phyloP scores from a whole-genome alignment of 2,888 invertebrate species.

The Augiades crinisus region DNA sequence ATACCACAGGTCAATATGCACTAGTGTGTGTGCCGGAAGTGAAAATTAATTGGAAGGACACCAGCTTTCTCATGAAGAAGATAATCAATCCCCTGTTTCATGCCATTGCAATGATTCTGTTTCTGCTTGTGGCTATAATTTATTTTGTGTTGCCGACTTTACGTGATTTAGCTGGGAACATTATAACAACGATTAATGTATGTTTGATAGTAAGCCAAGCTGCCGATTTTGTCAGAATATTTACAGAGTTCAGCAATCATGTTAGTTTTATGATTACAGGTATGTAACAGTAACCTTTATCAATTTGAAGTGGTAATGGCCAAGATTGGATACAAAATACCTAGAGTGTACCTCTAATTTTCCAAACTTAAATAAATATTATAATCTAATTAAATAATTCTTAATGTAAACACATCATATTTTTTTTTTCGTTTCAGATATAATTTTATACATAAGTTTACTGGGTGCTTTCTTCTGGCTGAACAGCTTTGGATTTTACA shows the following conservation, averaged over 20 bases:
- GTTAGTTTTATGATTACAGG: slow-evolving; percentile 91
- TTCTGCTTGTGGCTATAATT: slow-evolving; percentile 87
- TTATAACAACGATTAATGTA: slow-evolving; percentile 89
- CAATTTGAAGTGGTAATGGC: too few relatives aligned
- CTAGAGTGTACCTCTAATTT: too few relatives aligned
- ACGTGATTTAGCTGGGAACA: slow-evolving; percentile 91
- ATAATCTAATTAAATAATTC: too few relatives aligned
- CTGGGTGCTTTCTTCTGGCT: slow-evolving; percentile 93
- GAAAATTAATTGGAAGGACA: slow-evolving; percentile 86
- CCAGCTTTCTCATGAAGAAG: slow-evolving; percentile 87
- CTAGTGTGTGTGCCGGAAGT: slow-evolving; percentile 88
- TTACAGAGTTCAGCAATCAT: slow-evolving; percentile 90
- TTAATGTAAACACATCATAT: too few relatives aligned
- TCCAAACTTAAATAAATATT: too few relatives aligned
- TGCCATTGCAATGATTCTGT: slow-evolving; percentile 85
- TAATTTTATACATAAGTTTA: slow-evolving; percentile 87
- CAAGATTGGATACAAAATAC: too few relatives aligned
- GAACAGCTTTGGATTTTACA: slow-evolving; percentile 92
- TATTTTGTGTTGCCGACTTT: slow-evolving; percentile 92
- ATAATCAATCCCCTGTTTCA: slow-evolving; percentile 90
- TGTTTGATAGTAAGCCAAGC: slow-evolving; percentile 89
- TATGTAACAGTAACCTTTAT: too few relatives aligned
- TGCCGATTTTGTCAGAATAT: slow-evolving; percentile 89
- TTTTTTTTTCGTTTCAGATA: slow-evolving; percentile 82
- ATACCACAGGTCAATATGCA: slow-evolving; percentile 84